phyloP scores from a whole-genome alignment of 2,797 vertebrate genomes.

The Acanthis flammea region DNA sequence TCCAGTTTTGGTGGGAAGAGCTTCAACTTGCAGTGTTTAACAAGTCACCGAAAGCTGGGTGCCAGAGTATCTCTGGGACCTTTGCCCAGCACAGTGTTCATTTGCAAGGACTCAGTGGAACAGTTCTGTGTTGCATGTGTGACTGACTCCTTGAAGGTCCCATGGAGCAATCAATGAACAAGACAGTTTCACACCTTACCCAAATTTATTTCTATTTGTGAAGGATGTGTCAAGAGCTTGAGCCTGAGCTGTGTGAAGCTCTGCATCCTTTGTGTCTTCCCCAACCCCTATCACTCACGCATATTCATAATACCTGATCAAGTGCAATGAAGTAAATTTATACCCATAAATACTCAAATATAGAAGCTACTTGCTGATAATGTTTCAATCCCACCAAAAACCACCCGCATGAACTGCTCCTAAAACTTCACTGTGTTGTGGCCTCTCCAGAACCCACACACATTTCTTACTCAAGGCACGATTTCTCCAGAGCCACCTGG shows the following conservation, averaged over 20 bases:
- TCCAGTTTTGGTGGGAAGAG: background rate
- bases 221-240: background rate
- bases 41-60: background rate
- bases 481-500: background rate
- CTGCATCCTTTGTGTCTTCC: background rate
- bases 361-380: background rate
- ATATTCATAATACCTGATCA: background rate
- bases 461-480: rapidly evolving
- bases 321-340: background rate
- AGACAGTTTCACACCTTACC: background rate
- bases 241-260: background rate
- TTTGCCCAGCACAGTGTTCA: background rate
- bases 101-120: background rate
- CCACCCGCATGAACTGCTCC: background rate
- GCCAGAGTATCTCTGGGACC: background rate
- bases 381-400: background rate
- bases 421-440: background rate
- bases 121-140: rapidly evolving
- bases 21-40: background rate
- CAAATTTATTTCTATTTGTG: background rate
- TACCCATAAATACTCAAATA: background rate
- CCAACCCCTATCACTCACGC: background rate
- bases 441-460: background rate
- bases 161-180: rapidly evolving
- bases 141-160: too few species aligned